Conservation (phyloP, 2,888 invertebrate genomes). For the Sarcophaga caerulescens region DNA sequence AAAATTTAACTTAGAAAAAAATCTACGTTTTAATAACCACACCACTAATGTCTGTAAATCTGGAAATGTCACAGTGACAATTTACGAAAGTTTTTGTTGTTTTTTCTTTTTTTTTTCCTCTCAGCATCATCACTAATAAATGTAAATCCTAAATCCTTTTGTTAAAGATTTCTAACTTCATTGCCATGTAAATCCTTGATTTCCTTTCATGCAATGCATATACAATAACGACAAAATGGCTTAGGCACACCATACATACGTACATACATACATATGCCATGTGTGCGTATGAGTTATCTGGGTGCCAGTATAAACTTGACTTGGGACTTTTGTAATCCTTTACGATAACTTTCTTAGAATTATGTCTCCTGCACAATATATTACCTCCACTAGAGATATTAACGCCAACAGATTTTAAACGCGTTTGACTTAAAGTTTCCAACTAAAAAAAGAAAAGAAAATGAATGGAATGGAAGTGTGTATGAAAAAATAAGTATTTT, state of each 20-base stretch:
- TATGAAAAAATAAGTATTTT: slow-evolving; percentile 35
- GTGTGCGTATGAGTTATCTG: not conserved
- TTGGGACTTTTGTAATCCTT: slow-evolving; percentile 51
- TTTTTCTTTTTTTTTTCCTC: not conserved
- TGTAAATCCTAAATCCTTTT: slow-evolving; percentile 40
- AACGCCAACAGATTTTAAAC: not conserved
- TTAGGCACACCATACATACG: not conserved
- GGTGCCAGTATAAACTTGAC: slow-evolving; percentile 41
- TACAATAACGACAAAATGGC: not conserved
- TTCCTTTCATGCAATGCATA: slow-evolving; percentile 7
- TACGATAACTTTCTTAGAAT: slow-evolving; percentile 63
- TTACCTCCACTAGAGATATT: slow-evolving; percentile 5
- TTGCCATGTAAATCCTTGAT: slow-evolving; percentile 32
- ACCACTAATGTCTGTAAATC: not conserved
- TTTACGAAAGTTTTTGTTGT: not conserved
- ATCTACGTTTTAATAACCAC: not conserved
- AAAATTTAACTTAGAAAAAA: not conserved
- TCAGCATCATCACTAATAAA: not conserved
- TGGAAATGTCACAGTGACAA: not conserved
- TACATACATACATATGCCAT: no score
- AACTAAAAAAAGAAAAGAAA: not conserved
- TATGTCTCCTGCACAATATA: slow-evolving; percentile 45
- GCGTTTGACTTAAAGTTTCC: slow-evolving; percentile 13
- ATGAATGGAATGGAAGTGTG: not conserved
- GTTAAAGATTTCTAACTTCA: slow-evolving; percentile 18